Evolutionary conservation across 2,797 vertebrate genomes (phyloP).

Genomic region (Premnoplex brunnescens): DNA sequence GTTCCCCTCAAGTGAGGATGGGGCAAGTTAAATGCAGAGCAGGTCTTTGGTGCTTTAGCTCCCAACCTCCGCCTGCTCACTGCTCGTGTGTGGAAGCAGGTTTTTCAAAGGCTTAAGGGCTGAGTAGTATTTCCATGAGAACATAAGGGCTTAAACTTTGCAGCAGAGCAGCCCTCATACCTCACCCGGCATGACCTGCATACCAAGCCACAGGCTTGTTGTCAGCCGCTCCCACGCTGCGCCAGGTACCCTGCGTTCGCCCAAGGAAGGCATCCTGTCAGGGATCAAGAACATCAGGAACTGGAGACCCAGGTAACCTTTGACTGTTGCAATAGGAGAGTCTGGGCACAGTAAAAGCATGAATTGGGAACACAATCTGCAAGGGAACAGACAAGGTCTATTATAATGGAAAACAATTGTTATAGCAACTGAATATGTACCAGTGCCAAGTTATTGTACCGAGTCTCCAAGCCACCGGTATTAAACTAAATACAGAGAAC

Average conservation of each 20-base stretch:
- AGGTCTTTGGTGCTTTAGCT: not conserved
- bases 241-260: accelerated
- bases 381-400: not conserved
- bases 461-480: not conserved
- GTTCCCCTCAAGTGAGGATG: not conserved
- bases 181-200: not conserved
- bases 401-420: not conserved
- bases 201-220: accelerated
- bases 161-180: not conserved
- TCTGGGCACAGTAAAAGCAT: not conserved
- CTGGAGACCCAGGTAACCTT: not conserved
- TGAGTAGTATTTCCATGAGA: not conserved
- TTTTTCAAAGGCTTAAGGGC: not conserved
- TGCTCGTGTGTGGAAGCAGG: not conserved
- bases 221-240: accelerated
- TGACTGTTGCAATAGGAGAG: not conserved
- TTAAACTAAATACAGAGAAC: not conserved
- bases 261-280: not conserved
- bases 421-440: not conserved
- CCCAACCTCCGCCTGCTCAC: not conserved
- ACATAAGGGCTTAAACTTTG: not conserved
- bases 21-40: not conserved
- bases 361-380: not conserved
- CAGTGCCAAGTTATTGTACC: not conserved
- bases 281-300: not conserved